Evolutionary conservation across 2,888 invertebrate species (phyloP).

Genomic region (Limenitis camilla): DNA sequence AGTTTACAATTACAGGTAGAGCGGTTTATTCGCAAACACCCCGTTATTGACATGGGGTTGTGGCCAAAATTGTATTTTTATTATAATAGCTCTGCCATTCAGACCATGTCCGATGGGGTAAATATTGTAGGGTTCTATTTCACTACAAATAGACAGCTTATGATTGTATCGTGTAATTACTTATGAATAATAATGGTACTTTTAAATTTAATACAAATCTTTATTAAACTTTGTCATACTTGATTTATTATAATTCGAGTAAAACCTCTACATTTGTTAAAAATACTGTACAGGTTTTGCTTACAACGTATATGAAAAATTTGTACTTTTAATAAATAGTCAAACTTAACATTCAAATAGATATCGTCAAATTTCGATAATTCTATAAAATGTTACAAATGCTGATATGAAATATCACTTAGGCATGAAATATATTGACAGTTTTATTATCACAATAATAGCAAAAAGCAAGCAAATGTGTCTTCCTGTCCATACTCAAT

Average conservation of each 20-base stretch:
- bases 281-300: too few species aligned
- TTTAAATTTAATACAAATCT: slow-evolving; percentile 7
- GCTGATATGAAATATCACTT: slow-evolving; percentile 55
- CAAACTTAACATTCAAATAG: neutral
- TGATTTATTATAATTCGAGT: too few species aligned
- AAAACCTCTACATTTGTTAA: too few species aligned
- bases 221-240: neutral
- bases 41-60: slow-evolving; percentile 59
- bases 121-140: slow-evolving; percentile 55
- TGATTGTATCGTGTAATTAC: slow-evolving; percentile 48
- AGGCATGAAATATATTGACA: slow-evolving; percentile 56
- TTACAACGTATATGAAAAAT: too few species aligned
- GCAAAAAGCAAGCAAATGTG: slow-evolving; percentile 58
- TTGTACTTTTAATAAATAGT: too few species aligned
- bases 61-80: slow-evolving; percentile 73
- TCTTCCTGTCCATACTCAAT: slow-evolving; percentile 66
- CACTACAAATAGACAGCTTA: slow-evolving; percentile 38
- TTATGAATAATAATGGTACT: slow-evolving; percentile 35
- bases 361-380: neutral
- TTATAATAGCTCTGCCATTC: slow-evolving; percentile 67
- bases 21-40: slow-evolving; percentile 64
- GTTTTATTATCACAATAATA: slow-evolving; percentile 68
- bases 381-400: slow-evolving; percentile 32
- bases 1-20: slow-evolving; percentile 32
- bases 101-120: slow-evolving; percentile 54